Conservation (phyloP, 2,113 vertebrate species). For the Sinosuthora webbiana region DNA sequence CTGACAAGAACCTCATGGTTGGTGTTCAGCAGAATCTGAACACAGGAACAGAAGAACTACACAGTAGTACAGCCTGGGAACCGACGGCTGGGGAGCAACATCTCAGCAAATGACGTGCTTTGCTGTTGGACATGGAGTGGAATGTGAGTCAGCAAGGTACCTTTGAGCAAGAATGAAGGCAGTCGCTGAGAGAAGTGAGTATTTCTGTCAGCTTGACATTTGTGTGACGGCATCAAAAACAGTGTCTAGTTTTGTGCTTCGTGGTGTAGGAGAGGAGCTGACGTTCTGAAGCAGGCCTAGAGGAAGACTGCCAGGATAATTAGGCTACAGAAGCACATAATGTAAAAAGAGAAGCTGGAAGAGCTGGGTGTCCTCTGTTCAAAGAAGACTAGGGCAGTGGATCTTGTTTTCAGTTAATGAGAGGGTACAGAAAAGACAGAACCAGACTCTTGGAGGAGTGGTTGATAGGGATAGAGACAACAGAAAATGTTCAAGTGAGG, state of each 20-base stretch:
- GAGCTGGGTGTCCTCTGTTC: not conserved
- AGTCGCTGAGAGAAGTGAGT: not conserved
- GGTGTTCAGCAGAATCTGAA: not conserved
- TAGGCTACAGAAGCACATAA: not conserved
- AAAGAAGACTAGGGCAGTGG: not conserved
- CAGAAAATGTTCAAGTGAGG: not conserved
- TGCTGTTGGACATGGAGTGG: not conserved
- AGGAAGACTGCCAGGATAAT: not conserved
- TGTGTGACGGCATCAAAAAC: not conserved
- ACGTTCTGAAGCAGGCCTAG: not conserved
- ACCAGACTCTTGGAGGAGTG: not conserved
- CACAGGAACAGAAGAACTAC: accelerated
- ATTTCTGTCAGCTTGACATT: not conserved
- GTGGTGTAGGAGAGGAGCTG: not conserved
- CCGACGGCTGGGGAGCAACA: accelerated
- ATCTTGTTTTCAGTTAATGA: not conserved
- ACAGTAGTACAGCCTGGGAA: not conserved
- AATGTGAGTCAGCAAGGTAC: not conserved
- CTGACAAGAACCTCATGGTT: not conserved
- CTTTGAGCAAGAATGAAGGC: not conserved
- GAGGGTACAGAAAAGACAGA: not conserved
- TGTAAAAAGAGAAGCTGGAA: not conserved
- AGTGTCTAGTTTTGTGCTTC: not conserved
- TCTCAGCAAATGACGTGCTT: not conserved
- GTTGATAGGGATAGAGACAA: not conserved